Evolutionary conservation across 1,140 invertebrate species (phyloP).

Genomic region (Oncopodura yosiiana): DNA sequence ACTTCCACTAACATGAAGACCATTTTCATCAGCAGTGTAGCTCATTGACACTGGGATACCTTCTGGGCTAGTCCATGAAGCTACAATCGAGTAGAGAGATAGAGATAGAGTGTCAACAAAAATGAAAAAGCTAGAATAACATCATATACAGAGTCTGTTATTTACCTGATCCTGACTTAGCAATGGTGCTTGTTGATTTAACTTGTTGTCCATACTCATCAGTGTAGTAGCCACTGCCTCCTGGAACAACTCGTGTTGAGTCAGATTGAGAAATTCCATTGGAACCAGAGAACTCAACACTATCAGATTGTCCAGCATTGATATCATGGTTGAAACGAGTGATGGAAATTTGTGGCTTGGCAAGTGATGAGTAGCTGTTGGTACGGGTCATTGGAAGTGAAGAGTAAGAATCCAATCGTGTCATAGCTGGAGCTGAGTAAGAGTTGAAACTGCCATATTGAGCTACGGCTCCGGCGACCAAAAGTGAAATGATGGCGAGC

Average conservation of each 20-base stretch:
- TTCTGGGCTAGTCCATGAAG: conserved; percentile 6
- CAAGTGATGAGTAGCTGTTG: too few species aligned
- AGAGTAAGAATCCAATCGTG: too few species aligned
- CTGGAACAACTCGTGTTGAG: background rate
- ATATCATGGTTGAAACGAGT: background rate
- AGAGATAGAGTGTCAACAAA: too few species aligned
- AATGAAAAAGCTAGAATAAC: too few species aligned
- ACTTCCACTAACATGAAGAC: background rate
- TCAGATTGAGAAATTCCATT: background rate
- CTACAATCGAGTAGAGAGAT: too few species aligned
- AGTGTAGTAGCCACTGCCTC: background rate
- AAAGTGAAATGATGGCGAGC: too few species aligned
- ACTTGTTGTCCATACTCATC: background rate
- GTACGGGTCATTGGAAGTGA: too few species aligned
- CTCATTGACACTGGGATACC: conserved; percentile 7
- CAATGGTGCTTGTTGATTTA: background rate
- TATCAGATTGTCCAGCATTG: background rate
- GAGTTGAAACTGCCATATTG: too few species aligned
- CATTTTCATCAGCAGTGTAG: conserved; percentile 16
- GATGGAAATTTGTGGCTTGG: background rate
- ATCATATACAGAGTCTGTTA: too few species aligned
- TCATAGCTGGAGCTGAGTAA: too few species aligned
- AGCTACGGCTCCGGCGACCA: too few species aligned
- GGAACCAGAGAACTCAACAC: background rate
- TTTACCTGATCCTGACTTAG: background rate